Percentiles rank a stretch among this genome's conserved stretches.
Conservation (phyloP, 2,113 vertebrate genomes). For the Eptatretus burgeri region DNA sequence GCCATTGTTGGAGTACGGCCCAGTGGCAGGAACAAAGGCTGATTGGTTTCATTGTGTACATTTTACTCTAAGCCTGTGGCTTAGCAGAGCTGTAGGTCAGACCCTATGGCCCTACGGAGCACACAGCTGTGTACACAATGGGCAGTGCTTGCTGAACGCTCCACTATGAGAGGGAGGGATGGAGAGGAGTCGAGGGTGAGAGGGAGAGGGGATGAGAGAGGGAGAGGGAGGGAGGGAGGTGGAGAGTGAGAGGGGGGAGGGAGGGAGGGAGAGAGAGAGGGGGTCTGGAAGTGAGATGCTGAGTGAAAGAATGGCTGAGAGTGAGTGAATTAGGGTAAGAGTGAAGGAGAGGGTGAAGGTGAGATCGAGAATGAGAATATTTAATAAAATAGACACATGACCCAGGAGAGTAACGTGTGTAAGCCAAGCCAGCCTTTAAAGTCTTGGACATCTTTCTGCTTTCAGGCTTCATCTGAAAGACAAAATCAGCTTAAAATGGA, state of each 20-base stretch:
- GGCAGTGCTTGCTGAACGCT: not conserved
- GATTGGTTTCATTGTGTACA: conserved; percentile 6
- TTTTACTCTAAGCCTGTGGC: conserved; percentile 2
- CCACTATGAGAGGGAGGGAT: too few relatives aligned
- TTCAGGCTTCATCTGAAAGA: too few relatives aligned
- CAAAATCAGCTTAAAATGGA: too few relatives aligned
- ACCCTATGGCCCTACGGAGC: not conserved
- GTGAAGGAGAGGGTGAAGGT: too few relatives aligned
- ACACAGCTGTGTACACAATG: conserved; percentile 5
- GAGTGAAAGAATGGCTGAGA: too few relatives aligned
- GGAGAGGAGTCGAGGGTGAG: too few relatives aligned
- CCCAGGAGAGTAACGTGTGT: too few relatives aligned
- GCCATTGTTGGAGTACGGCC: conserved; percentile 4
- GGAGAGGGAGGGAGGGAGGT: not conserved
- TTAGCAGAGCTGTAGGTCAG: not conserved
- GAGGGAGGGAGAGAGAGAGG: not conserved
- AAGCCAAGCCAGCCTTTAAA: too few relatives aligned
- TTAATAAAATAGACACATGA: too few relatives aligned
- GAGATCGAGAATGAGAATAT: too few relatives aligned
- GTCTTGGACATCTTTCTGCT: too few relatives aligned
- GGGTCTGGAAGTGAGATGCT: not conserved
- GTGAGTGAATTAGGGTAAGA: too few relatives aligned
- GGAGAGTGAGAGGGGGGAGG: not conserved
- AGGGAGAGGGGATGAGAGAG: not conserved
- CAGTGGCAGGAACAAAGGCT: conserved; percentile 2